Conservation (phyloP, 2,113 vertebrate species). For the Struthio camelus region DNA sequence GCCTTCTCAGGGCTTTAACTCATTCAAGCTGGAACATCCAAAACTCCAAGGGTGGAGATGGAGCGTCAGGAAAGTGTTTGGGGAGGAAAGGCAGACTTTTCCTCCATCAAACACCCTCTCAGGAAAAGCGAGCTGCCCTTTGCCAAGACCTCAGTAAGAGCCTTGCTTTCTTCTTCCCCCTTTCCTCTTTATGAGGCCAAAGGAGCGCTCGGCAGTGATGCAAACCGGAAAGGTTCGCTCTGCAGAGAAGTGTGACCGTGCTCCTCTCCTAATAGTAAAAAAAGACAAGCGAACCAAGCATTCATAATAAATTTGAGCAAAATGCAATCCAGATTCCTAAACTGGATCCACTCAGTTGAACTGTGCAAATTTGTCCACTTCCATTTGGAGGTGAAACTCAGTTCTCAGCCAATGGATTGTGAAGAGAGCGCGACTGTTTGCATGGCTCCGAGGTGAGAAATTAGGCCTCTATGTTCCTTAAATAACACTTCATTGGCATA, state of each 20-base stretch:
- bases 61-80: background rate
- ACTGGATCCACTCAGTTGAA: background rate
- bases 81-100: background rate
- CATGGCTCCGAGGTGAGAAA: background rate
- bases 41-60: background rate
- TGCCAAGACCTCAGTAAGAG: background rate
- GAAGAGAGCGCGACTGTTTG: background rate
- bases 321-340: background rate
- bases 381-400: background rate
- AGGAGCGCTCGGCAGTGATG: background rate
- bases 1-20: background rate
- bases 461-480: background rate
- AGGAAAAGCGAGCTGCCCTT: background rate
- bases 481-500: background rate
- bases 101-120: background rate
- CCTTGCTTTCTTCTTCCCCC: background rate
- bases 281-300: background rate
- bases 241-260: background rate
- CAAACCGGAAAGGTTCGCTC: background rate
- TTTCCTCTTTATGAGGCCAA: background rate
- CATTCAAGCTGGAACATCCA: background rate
- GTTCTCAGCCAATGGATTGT: background rate
- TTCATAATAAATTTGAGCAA: background rate
- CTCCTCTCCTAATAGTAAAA: background rate
- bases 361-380: background rate